Base-by-base conservation (phyloP, 2,888 invertebrate species). In the Dexiosoma caninum region DNA sequence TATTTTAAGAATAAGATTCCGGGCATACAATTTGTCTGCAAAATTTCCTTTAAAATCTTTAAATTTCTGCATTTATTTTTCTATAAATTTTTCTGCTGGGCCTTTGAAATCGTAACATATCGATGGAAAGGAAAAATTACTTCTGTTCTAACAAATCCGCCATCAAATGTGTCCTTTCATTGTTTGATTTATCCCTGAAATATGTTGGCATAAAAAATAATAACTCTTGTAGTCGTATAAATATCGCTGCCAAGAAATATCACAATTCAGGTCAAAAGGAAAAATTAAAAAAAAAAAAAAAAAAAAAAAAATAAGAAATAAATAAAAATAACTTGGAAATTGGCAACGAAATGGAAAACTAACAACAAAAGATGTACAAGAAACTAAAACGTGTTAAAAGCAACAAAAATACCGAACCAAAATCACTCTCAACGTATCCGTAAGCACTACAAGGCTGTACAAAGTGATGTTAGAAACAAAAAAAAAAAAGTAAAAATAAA, bases 171-270 rank as follows among this genome's bases (percentile, higher is more conserved):
- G 12, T 23, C 23, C 10, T 55, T 55, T 32, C n/a, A n/a, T n/a
- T n/a, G n/a, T 57, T 53, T 53, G 44, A 35, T 49, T 49, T 59
- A 55, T 44, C 12, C 27, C 3, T 27, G 8, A 42, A 32, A 60
- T 53, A 49, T 60, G 21, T 67, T 51, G 23, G 16, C 14, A 14
- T 5, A 57, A 78, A 59, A 49, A 40, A 21, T n/a, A 23, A 30
- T n/a, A n/a, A n/a, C n/a, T n/a, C n/a, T n/a, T n/a, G n/a, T n/a
- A 14, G 8, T 6, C 0, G 23, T 46, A 27, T 46, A 42, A 37
- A 49, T 37, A 27, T 57, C 19, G 46, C 8, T 71, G 76, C 80
- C 80, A 80, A 80, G n/a, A 70, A 75, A 69, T 35, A 57, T 51
- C n/a, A 23, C 42, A 53, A 80, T 66, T 49, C 59, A 66, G 71